Conservation (phyloP, 2,888 invertebrate genomes). For the Drosophila lacicola region DNA sequence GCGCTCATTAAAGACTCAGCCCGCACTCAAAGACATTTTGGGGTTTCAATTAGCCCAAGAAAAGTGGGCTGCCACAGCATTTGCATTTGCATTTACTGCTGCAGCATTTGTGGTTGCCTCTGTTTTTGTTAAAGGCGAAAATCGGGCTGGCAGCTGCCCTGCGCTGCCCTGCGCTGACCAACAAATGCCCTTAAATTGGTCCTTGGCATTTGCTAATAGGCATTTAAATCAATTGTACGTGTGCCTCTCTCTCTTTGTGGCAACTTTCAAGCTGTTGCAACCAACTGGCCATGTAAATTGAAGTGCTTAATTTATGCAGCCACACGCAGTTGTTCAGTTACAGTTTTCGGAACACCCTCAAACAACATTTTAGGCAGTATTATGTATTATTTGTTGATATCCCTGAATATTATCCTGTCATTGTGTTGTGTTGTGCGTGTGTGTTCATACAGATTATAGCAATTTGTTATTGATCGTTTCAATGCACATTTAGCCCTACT, state of each 20-base stretch:
- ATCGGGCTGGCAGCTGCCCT: conserved; percentile 29
- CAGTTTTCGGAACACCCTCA: neutral
- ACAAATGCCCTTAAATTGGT: conserved; percentile 38
- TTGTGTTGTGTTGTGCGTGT: neutral
- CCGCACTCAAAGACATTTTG: conserved; percentile 26
- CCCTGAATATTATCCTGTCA: conserved; percentile 3
- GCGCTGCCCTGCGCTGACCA: conserved; percentile 25
- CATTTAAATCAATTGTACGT: conserved; percentile 60
- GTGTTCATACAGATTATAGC: neutral
- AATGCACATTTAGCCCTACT: conserved; percentile 6
- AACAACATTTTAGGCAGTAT: conserved; percentile 8
- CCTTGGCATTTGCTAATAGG: conserved; percentile 66
- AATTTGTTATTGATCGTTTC: conserved; percentile 5
- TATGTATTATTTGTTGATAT: conserved; percentile 19
- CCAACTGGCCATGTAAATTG: conserved; percentile 38
- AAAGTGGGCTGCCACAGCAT: conserved; percentile 65
- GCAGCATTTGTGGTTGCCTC: conserved; percentile 49
- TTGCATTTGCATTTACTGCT: conserved; percentile 50
- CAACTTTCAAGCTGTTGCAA: conserved; percentile 29
- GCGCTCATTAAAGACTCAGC: conserved; percentile 37
- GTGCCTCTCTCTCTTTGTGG: conserved; percentile 3
- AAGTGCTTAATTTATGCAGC: conserved; percentile 65
- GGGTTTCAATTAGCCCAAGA: conserved; percentile 66
- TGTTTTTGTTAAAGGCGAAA: conserved; percentile 55
- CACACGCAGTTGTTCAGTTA: conserved; percentile 46